A percentile compares a stretch with the other conserved stretches of the same genome.
phyloP scores from a whole-genome alignment of 2,888 invertebrate species.

The Volucella zonaria region DNA sequence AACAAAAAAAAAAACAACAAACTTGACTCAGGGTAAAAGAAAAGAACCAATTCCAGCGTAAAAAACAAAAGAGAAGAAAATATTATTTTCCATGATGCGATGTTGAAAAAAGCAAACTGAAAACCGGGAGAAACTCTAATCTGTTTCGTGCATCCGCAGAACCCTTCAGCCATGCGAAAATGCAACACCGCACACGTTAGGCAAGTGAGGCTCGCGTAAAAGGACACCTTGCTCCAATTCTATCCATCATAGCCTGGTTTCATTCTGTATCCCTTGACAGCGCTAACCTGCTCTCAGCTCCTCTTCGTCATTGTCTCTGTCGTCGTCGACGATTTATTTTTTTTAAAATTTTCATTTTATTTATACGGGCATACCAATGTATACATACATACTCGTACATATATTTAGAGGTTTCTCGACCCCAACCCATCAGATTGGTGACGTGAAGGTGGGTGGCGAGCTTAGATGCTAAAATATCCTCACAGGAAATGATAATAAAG shows the following conservation, averaged over 20 bases:
- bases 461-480: constrained; percentile 44
- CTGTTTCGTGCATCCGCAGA: constrained; percentile 43
- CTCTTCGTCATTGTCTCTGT: constrained; percentile 1
- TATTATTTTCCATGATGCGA: constrained; percentile 30
- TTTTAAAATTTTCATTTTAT: constrained; percentile 45
- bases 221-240: constrained; percentile 69
- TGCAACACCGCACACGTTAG: constrained; percentile 45
- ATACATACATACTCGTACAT: constrained; percentile 6
- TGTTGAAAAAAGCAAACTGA: constrained; percentile 22
- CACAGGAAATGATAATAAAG: constrained; percentile 67
- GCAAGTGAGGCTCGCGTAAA: constrained; percentile 51
- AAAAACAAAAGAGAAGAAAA: constrained; percentile 1
- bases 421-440: no score
- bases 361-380: constrained; percentile 4
- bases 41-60: constrained; percentile 8
- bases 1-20: neutral
- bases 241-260: constrained; percentile 68
- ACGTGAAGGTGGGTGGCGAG: no score
- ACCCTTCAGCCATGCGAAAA: constrained; percentile 11
- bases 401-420: no score
- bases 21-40: constrained; percentile 6
- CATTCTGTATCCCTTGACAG: constrained; percentile 43
- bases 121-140: constrained; percentile 37
- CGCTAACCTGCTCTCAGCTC: constrained; percentile 7
- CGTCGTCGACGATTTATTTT: constrained; percentile 8